Base-by-base conservation (phyloP, 1,140 invertebrate genomes). In the Babylonia areolata region DNA sequence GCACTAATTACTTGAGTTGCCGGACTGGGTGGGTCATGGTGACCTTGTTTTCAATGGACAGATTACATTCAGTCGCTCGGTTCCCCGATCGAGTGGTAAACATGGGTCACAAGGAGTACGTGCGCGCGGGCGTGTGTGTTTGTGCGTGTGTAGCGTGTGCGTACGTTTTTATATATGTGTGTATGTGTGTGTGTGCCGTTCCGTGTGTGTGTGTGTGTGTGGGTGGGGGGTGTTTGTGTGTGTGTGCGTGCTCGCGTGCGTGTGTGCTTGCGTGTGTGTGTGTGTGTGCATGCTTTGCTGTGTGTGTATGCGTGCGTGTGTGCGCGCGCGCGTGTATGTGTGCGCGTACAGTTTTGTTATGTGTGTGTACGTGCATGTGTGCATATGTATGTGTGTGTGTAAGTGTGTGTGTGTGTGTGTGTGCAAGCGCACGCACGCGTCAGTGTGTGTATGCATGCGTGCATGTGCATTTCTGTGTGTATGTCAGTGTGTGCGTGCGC, bases 331-430 rank as follows among this genome's bases (percentile, higher is more conserved):
- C 58, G 58, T 64, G 58, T 23, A 23, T 64, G 58, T 64, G 58
- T 64, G 58, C 23, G 58, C 23, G 58, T 64, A 23, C 23, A 23
- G 6, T 6, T 20, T 6, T 20, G 17, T 20, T 6, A 3, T 6
- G 58, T 73, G 69, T 73, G 69, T 73, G 69, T 73, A 31, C 35
- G 69, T 73, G 69, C 17, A 31, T 73, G 69, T 73, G 69, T 35
- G 69, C 35, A 31, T 35, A 31, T 73, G 69, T 73, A 31, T 73
- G 69, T 73, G 69, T 73, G 33, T 73, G 39, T 51, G 42, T 28
- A 39, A 6, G 37, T 84, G 54, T 84, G 37, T 84, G 51, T 84
- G 37, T 84, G 33, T 84, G 54, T 69, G 54, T 73, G 77, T 64
- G 54, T 64, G 35, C 33, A n/a, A 9, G 39, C 54, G 81, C 73